phyloP scores from a whole-genome alignment of 1,140 invertebrate species.

The Scaptomyza hsui region DNA sequence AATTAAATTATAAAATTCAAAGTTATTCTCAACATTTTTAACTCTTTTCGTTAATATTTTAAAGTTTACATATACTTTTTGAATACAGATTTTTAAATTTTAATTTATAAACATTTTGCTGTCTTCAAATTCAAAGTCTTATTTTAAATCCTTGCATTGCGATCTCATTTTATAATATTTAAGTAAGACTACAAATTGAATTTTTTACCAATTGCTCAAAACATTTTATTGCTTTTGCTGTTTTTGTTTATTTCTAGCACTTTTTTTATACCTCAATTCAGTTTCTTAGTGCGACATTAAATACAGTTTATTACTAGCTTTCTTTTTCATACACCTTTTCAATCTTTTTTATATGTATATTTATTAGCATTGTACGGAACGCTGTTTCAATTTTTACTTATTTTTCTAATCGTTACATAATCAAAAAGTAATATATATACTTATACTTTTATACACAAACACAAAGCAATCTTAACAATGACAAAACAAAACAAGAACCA shows the following conservation, averaged over 20 bases:
- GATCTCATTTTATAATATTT: too few species aligned
- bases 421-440: constrained; percentile 80
- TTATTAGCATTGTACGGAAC: constrained; percentile 67
- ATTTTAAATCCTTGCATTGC: too few species aligned
- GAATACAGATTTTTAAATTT: not conserved
- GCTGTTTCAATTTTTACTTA: constrained; percentile 59
- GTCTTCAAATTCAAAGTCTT: too few species aligned
- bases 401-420: constrained; percentile 70
- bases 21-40: not conserved
- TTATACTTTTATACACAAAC: constrained; percentile 39
- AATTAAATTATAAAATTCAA: not conserved
- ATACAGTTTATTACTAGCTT: not conserved
- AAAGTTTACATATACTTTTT: too few species aligned
- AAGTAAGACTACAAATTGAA: not conserved
- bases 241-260: not conserved
- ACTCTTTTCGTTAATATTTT: not conserved
- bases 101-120: not conserved
- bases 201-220: not conserved
- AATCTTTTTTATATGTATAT: constrained; percentile 33
- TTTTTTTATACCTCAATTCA: not conserved
- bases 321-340: constrained; percentile 3
- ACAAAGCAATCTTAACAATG: constrained; percentile 57
- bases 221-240: not conserved
- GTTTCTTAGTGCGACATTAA: constrained; percentile 4
- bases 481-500: constrained; percentile 41